Evolutionary conservation across 2,888 invertebrate genomes (phyloP), one percentile per base, ranked within the genome.

Genomic region (Ditylenchus weischeri): DNA sequence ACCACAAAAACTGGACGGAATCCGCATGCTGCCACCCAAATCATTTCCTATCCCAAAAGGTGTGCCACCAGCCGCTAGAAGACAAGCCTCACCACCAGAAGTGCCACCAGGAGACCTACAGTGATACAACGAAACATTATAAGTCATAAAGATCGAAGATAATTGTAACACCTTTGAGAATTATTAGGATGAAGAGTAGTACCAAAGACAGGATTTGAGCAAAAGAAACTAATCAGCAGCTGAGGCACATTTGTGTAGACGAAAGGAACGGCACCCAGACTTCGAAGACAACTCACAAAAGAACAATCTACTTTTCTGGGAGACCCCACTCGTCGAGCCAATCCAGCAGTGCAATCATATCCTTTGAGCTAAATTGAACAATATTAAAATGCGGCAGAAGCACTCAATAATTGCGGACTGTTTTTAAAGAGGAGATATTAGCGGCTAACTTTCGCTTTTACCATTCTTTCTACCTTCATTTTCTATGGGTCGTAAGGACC

Each of bases 1-100:
- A 0, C 87, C 87, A 79, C 85, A 85, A 75, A 85, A 83, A 68
- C 83, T 78, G n/a, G 85, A 82, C 0, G 86, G 86, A 51, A 85
- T 83, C 15, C 86, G 78, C 23, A 86, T 64, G 48, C 72, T 73
- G 7, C 75, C 86, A 5, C 84, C 86, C 29, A 86, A 81, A 69
- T 86, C 86, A 21, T 83, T 82, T 4, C 85, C 85, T n/a, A 85
- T 79, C 4, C 86, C 86, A 18, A 86, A 72, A 2, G 84, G 71
- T 3, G 85, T 84, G 0, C 85, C 86, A 15, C 84, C 84, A 4
- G 79, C 79, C 0, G 83, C 84, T 43, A 86, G 79, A 1, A 87
- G 77, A 5, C 85, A 84, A 3, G 80, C 85, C 71, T 85, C 84
- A 10, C 85, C 86, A 0, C 86, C 85, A 0, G 84, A 84, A 0